Conservation (phyloP, 1,140 invertebrate genomes). For the Cotesia glomerata region DNA sequence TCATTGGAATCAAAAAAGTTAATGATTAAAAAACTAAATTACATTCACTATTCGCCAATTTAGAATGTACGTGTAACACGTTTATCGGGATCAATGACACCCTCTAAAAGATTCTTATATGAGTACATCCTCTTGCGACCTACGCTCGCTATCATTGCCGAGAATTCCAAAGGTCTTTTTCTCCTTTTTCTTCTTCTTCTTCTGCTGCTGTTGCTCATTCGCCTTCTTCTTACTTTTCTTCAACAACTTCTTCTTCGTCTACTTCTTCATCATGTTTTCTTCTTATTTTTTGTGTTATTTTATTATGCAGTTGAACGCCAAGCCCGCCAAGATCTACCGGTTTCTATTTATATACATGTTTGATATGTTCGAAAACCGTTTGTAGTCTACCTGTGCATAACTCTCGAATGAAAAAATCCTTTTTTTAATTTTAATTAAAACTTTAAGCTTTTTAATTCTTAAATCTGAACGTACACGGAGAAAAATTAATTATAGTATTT, state of each 20-base stretch:
- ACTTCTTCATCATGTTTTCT: no score
- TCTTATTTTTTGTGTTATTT: no score
- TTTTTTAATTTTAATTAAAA: not conserved
- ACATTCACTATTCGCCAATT: constrained; percentile 32
- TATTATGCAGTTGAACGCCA: not conserved
- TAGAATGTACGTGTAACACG: constrained; percentile 29
- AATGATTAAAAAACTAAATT: not conserved
- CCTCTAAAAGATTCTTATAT: constrained; percentile 44
- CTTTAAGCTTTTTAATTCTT: not conserved
- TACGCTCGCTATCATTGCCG: constrained; percentile 44
- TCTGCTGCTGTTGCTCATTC: no score
- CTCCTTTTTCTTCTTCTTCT: not conserved
- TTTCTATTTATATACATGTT: constrained; percentile 55
- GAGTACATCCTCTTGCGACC: constrained; percentile 42
- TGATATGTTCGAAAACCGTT: not conserved
- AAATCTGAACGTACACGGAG: no score
- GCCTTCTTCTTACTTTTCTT: constrained; percentile 30
- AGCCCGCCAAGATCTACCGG: constrained; percentile 55
- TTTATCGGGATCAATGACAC: constrained; percentile 55
- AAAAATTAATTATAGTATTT: no score
- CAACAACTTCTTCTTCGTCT: no score
- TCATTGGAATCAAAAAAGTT: not conserved
- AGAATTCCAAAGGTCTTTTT: constrained; percentile 55
- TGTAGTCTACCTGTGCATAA: not conserved
- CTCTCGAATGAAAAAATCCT: not conserved